Evolutionary conservation across 2,797 vertebrate species (phyloP).

Genomic region (Pseudochirops cupreus): DNA sequence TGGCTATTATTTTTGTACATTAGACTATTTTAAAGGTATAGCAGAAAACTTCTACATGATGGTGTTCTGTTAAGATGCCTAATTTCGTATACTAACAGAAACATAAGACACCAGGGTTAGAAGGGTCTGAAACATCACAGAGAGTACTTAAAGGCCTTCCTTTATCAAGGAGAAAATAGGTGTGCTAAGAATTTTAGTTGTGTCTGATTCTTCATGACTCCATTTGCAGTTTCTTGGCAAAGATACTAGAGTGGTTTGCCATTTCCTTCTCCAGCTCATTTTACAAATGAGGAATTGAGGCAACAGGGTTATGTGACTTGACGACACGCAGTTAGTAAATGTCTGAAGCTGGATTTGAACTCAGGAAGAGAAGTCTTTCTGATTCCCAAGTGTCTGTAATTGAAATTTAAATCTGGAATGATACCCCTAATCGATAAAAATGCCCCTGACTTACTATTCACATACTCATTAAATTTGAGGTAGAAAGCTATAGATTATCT

Average conservation of each 20-base stretch:
- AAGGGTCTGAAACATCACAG: neutral
- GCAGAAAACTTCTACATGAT: neutral
- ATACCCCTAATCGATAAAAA: no score
- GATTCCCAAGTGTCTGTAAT: no score
- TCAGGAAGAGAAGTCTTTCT: no score
- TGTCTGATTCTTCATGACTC: neutral
- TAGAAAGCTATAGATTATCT: no score
- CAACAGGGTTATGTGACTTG: neutral
- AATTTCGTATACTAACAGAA: neutral
- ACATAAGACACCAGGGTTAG: neutral
- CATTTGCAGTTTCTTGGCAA: neutral
- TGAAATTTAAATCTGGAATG: no score
- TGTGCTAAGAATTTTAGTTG: neutral
- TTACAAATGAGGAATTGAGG: neutral
- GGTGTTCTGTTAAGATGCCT: neutral
- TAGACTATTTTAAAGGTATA: neutral
- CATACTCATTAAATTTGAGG: no score
- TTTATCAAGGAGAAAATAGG: neutral
- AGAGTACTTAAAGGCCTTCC: neutral
- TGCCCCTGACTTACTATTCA: no score
- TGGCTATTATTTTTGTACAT: neutral
- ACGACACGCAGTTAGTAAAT: neutral
- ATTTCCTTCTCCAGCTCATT: neutral
- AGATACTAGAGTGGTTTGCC: neutral
- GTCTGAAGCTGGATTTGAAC: no score